Conservation (phyloP, 2,888 invertebrate genomes). For the Adelognathus sp. region DNA sequence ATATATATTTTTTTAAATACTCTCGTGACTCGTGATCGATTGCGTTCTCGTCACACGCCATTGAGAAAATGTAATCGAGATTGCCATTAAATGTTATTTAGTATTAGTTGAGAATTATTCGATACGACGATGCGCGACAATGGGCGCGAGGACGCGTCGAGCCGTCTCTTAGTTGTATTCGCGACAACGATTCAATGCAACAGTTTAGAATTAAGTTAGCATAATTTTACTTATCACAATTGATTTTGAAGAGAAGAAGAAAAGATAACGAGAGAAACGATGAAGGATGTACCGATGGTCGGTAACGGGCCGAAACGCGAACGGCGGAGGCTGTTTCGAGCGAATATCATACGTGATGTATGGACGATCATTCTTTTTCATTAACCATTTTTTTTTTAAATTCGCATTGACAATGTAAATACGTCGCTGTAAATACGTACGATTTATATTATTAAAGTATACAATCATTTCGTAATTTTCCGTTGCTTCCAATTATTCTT, state of each 20-base stretch:
- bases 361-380: constrained; percentile 62
- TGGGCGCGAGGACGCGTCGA: constrained; percentile 4
- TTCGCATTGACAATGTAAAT: constrained; percentile 72
- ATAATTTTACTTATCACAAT: constrained; percentile 18
- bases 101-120: constrained; percentile 32
- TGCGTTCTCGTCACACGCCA: constrained; percentile 32
- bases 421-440: constrained; percentile 72
- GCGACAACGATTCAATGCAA: constrained; percentile 59
- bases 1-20: constrained; percentile 34
- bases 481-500: background rate
- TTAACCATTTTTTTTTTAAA: constrained; percentile 59
- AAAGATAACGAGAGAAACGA: background rate
- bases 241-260: constrained; percentile 1
- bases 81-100: constrained; percentile 56
- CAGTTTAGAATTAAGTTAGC: constrained; percentile 44
- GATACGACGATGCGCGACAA: background rate
- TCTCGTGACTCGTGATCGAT: constrained; percentile 29
- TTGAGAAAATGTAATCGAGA: constrained; percentile 34
- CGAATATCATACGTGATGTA: constrained; percentile 29
- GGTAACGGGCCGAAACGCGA: background rate
- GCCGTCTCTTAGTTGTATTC: constrained; percentile 45
- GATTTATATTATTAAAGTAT: constrained; percentile 64
- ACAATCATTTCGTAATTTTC: constrained; percentile 33
- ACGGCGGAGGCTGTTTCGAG: constrained; percentile 6
- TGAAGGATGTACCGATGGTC: background rate